These are phyloP conservation scores for Adelognathus sp. DNA, from an alignment of 2,888 invertebrate species.

Conservation along the genomic window DNA sequence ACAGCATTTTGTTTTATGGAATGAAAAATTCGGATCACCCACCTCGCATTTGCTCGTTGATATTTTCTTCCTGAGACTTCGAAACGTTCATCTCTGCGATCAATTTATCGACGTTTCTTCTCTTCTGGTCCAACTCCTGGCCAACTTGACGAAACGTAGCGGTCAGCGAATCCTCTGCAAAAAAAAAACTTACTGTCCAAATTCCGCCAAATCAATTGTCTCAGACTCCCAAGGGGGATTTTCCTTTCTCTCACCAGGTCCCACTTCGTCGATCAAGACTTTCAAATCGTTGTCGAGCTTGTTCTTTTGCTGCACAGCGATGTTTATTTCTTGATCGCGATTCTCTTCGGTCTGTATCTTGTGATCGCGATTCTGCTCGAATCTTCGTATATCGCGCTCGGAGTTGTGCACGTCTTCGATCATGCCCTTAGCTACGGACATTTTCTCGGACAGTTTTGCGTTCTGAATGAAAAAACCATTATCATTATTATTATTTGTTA, in stretches of 20 bases:
- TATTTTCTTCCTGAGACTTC: slow-evolving; percentile 81
- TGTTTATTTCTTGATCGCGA: slow-evolving; percentile 82
- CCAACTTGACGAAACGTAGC: slow-evolving; percentile 45
- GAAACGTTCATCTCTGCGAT: slow-evolving; percentile 60
- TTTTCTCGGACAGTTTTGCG: slow-evolving; percentile 63
- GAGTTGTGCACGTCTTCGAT: slow-evolving; percentile 64
- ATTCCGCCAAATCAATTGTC: not conserved
- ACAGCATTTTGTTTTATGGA: too few species aligned
- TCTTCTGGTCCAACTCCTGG: slow-evolving; percentile 63
- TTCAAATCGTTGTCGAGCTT: slow-evolving; percentile 82
- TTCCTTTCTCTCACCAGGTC: slow-evolving; percentile 80
- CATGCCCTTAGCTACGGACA: slow-evolving; percentile 57
- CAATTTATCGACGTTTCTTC: slow-evolving; percentile 55
- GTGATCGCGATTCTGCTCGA: slow-evolving; percentile 72
- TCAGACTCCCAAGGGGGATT: not conserved
- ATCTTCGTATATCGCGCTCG: slow-evolving; percentile 69
- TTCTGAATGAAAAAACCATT: slow-evolving; percentile 65
- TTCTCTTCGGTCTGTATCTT: slow-evolving; percentile 82
- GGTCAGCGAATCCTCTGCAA: slow-evolving; percentile 68
- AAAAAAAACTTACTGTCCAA: not conserved
- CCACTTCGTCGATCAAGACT: slow-evolving; percentile 81
- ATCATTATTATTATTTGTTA: too few species aligned
- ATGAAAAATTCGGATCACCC: too few species aligned
- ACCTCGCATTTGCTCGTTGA: slow-evolving; percentile 78
- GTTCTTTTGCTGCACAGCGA: slow-evolving; percentile 81